phyloP scores from a whole-genome alignment of 2,888 invertebrate genomes.

The Zele albiditarsus region DNA sequence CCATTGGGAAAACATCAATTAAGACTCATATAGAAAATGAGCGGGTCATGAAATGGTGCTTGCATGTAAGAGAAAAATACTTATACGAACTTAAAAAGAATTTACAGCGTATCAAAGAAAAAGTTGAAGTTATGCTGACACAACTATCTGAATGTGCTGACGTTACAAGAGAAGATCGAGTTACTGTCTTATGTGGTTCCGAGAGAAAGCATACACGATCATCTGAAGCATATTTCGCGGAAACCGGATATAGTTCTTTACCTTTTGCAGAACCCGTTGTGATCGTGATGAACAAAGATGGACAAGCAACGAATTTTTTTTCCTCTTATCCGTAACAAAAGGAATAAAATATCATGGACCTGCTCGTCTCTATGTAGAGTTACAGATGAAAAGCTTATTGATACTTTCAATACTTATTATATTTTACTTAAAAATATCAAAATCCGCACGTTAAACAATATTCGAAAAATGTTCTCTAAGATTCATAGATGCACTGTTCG shows the following conservation, averaged over 20 bases:
- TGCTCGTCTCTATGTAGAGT: slow-evolving; percentile 35
- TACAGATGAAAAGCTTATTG: not conserved
- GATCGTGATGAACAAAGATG: slow-evolving; percentile 35
- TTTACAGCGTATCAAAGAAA: slow-evolving; percentile 11
- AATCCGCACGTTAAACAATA: slow-evolving; percentile 33
- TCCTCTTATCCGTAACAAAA: slow-evolving; percentile 19
- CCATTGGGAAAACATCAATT: too few relatives aligned
- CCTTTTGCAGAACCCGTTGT: slow-evolving; percentile 8
- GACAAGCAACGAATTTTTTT: slow-evolving; percentile 37
- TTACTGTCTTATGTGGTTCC: slow-evolving; percentile 31
- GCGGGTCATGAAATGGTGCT: slow-evolving; percentile 22
- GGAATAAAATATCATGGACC: slow-evolving; percentile 29
- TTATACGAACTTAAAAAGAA: slow-evolving; percentile 10
- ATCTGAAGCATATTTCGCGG: not conserved
- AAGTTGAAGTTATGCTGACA: slow-evolving; percentile 16
- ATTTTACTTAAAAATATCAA: slow-evolving; percentile 24
- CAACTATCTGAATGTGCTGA: not conserved
- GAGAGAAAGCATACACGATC: slow-evolving; percentile 4
- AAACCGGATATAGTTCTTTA: slow-evolving; percentile 1
- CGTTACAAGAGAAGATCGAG: not conserved
- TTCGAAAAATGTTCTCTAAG: slow-evolving; percentile 16
- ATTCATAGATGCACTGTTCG: slow-evolving; percentile 35
- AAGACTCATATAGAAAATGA: slow-evolving; percentile 36
- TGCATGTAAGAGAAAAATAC: slow-evolving; percentile 29
- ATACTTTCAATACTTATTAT: slow-evolving; percentile 22